phyloP scores from a whole-genome alignment of 2,797 vertebrate species.

The Eptatretus atami region DNA sequence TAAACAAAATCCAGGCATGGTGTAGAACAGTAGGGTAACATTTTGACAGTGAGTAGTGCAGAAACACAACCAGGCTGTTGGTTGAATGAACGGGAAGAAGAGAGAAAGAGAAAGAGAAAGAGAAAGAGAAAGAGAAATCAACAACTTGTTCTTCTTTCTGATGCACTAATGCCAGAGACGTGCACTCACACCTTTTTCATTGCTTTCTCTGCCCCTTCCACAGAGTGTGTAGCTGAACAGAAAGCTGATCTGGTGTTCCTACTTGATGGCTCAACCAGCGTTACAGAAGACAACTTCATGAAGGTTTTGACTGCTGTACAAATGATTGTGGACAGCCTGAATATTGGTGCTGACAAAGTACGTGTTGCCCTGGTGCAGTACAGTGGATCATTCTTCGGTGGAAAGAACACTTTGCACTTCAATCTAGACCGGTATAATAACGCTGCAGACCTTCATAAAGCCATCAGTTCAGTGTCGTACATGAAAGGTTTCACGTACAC shows the following conservation, averaged over 20 bases:
- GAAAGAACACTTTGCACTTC: not conserved
- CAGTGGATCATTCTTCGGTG: constrained; percentile 14
- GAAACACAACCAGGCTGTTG: too few relatives aligned
- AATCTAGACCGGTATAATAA: not conserved
- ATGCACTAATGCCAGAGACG: too few relatives aligned
- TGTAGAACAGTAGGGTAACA: too few relatives aligned
- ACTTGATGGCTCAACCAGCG: constrained; percentile 41
- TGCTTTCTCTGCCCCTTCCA: too few relatives aligned
- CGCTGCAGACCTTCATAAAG: not conserved
- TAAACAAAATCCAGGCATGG: too few relatives aligned
- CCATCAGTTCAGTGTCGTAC: not conserved
- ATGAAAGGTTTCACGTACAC: not conserved
- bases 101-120: too few relatives aligned
- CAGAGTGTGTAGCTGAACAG: not conserved
- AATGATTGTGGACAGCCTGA: constrained; percentile 32
- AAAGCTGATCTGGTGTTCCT: constrained; percentile 45
- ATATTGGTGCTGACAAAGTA: constrained; percentile 35
- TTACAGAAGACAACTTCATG: constrained; percentile 20
- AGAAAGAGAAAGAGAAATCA: too few relatives aligned
- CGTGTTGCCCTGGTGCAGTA: constrained; percentile 50
- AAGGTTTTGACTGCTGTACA: constrained; percentile 55
- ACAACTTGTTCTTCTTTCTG: too few relatives aligned
- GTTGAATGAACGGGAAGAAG: too few relatives aligned
- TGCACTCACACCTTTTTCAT: too few relatives aligned
- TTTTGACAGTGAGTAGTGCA: too few relatives aligned